These are phyloP conservation scores for Parelbella ahira DNA, from an alignment of 2,888 invertebrate species.

Conservation along the genomic window DNA sequence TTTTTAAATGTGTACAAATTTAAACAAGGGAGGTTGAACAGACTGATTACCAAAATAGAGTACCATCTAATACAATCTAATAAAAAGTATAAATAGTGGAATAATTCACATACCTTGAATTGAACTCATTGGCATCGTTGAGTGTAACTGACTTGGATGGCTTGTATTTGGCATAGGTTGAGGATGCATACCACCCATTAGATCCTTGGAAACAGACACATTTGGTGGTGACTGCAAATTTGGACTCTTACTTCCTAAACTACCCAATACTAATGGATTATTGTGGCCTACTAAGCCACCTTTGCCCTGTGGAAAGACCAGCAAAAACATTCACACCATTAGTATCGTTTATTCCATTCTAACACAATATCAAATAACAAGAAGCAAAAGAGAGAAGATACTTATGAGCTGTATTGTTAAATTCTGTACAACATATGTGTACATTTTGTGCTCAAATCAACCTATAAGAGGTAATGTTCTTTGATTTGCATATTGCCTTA, in stretches of 20 bases:
- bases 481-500: too few species aligned
- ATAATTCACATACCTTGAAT: conserved; percentile 85
- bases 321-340: conserved; percentile 58
- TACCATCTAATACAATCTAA: too few species aligned
- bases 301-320: conserved; percentile 83
- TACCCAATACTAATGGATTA: conserved; percentile 86
- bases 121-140: conserved; percentile 85
- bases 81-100: too few species aligned
- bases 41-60: too few species aligned
- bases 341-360: conserved; percentile 39
- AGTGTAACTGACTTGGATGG: conserved; percentile 80
- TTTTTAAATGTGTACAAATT: too few species aligned
- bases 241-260: conserved; percentile 90
- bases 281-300: conserved; percentile 85
- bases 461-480: too few species aligned
- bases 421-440: too few species aligned
- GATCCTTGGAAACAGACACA: conserved; percentile 89
- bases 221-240: conserved; percentile 93
- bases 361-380: too few species aligned
- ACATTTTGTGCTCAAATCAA: too few species aligned
- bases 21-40: too few species aligned
- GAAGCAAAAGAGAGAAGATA: too few species aligned
- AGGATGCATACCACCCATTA: conserved; percentile 85
- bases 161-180: conserved; percentile 89
- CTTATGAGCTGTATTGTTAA: too few species aligned